These are phyloP conservation scores for Malurus alboscapulatus DNA, from an alignment of 2,113 vertebrate species.

Conservation along the genomic window DNA sequence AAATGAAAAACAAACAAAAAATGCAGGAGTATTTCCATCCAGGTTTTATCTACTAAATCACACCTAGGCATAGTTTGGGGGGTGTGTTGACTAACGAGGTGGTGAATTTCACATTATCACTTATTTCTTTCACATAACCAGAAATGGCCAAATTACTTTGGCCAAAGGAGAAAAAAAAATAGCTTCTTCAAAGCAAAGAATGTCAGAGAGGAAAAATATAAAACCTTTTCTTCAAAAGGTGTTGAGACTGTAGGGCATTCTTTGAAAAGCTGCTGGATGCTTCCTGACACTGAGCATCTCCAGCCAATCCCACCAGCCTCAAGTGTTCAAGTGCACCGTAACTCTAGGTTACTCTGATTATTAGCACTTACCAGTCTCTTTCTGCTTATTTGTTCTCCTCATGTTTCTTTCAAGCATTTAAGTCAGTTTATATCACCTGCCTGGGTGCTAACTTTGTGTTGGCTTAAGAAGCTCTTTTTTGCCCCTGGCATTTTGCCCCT, in stretches of 20 bases:
- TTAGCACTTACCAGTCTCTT: background rate
- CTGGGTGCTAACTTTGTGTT: background rate
- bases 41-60: constrained; percentile 53
- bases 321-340: background rate
- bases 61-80: background rate
- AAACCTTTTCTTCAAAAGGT: background rate
- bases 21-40: background rate
- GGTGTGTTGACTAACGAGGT: background rate
- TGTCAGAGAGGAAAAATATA: background rate
- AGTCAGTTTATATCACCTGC: background rate
- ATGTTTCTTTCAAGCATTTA: background rate
- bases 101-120: background rate
- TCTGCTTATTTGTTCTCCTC: background rate
- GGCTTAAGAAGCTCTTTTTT: background rate
- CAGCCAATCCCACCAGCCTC: background rate
- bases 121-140: background rate
- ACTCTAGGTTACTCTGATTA: background rate
- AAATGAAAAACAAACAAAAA: constrained; percentile 65
- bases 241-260: background rate
- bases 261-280: background rate
- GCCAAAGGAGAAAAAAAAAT: background rate
- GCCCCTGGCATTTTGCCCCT: background rate
- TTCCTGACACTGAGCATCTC: background rate
- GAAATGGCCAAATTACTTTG: background rate
- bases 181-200: background rate